Percentiles rank a stretch among this genome's conserved stretches.
Evolutionary conservation across 2,888 invertebrate genomes (phyloP).

Genomic region (Volucella zonaria): DNA sequence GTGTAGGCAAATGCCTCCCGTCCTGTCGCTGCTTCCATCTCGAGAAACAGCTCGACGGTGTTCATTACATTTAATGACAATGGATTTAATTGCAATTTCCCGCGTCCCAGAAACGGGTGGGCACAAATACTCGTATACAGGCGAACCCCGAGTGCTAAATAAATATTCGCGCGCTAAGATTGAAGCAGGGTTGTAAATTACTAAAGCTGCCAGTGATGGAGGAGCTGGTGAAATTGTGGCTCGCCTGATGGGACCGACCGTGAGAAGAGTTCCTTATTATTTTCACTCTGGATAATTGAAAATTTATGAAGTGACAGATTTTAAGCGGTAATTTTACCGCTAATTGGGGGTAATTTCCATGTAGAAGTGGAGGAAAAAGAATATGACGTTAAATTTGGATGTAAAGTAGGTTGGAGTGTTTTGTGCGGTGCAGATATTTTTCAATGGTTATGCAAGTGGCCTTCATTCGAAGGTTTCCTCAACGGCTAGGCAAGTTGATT

Average conservation of each 20-base stretch:
- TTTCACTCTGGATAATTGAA: slow-evolving; percentile 69
- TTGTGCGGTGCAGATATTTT: slow-evolving; percentile 13
- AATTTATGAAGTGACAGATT: slow-evolving; percentile 72
- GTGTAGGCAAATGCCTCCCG: slow-evolving; percentile 1
- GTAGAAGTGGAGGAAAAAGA: slow-evolving; percentile 12
- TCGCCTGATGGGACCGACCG: background rate
- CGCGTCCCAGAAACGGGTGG: slow-evolving; percentile 50
- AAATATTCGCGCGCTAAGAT: slow-evolving; percentile 32
- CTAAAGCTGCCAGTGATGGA: background rate
- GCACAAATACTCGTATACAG: background rate
- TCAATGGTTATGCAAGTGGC: slow-evolving; percentile 2
- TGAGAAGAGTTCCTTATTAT: slow-evolving; percentile 40
- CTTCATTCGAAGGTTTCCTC: background rate
- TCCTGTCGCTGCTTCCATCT: slow-evolving; percentile 30
- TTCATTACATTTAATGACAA: slow-evolving; percentile 71
- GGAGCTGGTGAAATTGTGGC: background rate
- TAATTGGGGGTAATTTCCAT: slow-evolving; percentile 59
- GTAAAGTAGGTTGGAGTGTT: slow-evolving; percentile 25
- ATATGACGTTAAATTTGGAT: slow-evolving; percentile 43
- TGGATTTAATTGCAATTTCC: slow-evolving; percentile 73
- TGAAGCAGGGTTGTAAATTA: slow-evolving; percentile 36
- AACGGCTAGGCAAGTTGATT: background rate
- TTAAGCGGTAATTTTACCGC: slow-evolving; percentile 65
- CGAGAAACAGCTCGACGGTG: slow-evolving; percentile 51
- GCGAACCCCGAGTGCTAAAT: slow-evolving; percentile 19